These are phyloP conservation scores for Cryptoprocta ferox DNA, from an alignment of 2,797 vertebrate species.

Conservation along the genomic window DNA sequence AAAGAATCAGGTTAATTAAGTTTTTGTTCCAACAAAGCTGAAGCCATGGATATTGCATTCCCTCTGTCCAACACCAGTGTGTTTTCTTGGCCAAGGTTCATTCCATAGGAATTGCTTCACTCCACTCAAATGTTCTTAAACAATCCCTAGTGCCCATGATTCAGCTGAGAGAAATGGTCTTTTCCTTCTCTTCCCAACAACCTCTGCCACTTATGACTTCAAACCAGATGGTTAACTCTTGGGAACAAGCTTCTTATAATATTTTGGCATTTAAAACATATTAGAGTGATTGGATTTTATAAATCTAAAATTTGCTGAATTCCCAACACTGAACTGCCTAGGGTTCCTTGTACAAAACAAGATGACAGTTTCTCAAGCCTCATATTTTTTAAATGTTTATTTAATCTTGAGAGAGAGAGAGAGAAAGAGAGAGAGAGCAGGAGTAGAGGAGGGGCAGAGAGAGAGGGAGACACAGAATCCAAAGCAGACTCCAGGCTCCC, in stretches of 20 bases:
- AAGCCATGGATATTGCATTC: background rate
- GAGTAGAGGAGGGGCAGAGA: too few species aligned
- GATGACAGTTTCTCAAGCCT: slow-evolving; percentile 1
- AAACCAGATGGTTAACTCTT: slow-evolving; percentile 28
- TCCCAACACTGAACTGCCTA: background rate
- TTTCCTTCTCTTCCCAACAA: slow-evolving; percentile 53
- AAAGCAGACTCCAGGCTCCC: too few species aligned
- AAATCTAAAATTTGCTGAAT: slow-evolving; percentile 52
- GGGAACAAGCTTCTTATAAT: slow-evolving; percentile 63
- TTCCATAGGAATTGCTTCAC: slow-evolving; percentile 67
- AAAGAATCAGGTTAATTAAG: slow-evolving; percentile 31
- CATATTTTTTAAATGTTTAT: background rate
- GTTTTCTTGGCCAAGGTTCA: slow-evolving; percentile 51
- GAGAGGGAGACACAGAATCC: too few species aligned
- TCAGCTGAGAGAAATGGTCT: slow-evolving; percentile 61
- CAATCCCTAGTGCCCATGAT: slow-evolving; percentile 67
- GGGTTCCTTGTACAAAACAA: background rate
- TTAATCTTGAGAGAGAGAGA: too few species aligned
- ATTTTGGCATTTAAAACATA: slow-evolving; percentile 57
- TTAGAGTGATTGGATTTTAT: slow-evolving; percentile 40
- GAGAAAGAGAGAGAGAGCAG: too few species aligned
- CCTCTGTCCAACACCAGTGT: background rate
- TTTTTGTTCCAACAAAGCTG: slow-evolving; percentile 14
- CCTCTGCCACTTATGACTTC: slow-evolving; percentile 23
- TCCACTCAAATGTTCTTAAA: slow-evolving; percentile 23